Conservation (phyloP, 2,888 invertebrate species). For the Quadriops clusia region DNA sequence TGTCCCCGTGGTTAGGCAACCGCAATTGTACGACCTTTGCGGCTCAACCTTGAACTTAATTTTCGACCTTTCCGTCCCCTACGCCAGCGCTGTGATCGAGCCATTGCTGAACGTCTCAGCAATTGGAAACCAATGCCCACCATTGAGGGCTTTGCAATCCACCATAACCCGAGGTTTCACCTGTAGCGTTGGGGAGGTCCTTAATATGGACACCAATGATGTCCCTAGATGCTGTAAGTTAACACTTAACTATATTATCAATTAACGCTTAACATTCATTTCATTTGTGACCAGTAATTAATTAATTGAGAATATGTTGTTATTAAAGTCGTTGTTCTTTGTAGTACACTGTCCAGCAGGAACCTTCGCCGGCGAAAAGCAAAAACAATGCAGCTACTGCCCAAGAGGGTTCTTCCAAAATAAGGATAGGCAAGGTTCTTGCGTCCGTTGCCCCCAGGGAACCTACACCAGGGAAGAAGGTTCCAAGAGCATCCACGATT, state of each 20-base stretch:
- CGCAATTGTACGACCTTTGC: constrained; percentile 87
- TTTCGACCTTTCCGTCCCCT: constrained; percentile 87
- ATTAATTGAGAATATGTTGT: too few relatives aligned
- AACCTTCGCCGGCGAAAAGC: constrained; percentile 81
- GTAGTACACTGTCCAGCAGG: constrained; percentile 94
- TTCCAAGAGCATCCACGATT: constrained; percentile 74
- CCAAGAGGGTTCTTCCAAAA: constrained; percentile 90
- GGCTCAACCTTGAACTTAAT: constrained; percentile 87
- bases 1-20: constrained; percentile 77
- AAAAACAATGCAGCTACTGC: constrained; percentile 84
- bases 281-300: neutral
- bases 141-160: constrained; percentile 74
- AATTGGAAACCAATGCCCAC: constrained; percentile 87
- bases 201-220: constrained; percentile 85
- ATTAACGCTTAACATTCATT: neutral
- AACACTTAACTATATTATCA: constrained; percentile 7
- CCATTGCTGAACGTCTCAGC: constrained; percentile 79
- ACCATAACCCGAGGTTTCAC: constrained; percentile 81
- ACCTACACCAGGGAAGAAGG: constrained; percentile 88
- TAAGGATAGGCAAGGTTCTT: constrained; percentile 78
- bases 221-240: constrained; percentile 83
- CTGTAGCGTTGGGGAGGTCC: constrained; percentile 85
- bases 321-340: constrained; percentile 1
- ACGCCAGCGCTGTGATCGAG: constrained; percentile 81
- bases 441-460: constrained; percentile 82